phyloP scores from a whole-genome alignment of 2,888 invertebrate species.

The Polia nebulosa region DNA sequence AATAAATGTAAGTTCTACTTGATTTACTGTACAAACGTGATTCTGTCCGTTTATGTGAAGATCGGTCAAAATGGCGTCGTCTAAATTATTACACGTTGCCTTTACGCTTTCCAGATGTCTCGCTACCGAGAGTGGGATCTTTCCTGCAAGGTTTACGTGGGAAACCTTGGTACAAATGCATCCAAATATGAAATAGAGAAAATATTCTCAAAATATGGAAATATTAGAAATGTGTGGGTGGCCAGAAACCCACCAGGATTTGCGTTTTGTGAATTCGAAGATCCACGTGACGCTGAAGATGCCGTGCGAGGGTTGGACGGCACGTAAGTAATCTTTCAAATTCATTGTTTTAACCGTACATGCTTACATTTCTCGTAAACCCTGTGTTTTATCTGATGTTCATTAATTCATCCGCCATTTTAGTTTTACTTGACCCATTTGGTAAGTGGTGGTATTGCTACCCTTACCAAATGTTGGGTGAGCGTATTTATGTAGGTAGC shows the following conservation, averaged over 20 bases:
- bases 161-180: conserved; percentile 97
- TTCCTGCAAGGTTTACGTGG: conserved; percentile 98
- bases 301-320: conserved; percentile 96
- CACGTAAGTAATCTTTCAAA: conserved; percentile 82
- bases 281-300: conserved; percentile 97
- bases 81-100: conserved; percentile 59
- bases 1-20: conserved; percentile 44
- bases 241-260: conserved; percentile 98
- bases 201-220: conserved; percentile 96
- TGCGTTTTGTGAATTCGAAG: conserved; percentile 97
- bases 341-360: neutral
- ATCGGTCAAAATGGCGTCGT: conserved; percentile 73
- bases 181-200: conserved; percentile 97
- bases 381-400: neutral
- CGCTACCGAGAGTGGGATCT: conserved; percentile 95
- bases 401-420: conserved; percentile 59
- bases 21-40: neutral
- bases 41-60: neutral
- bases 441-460: conserved; percentile 4
- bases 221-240: conserved; percentile 97
- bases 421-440: conserved; percentile 58
- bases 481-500: neutral
- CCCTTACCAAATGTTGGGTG: conserved; percentile 43
- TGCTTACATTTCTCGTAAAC: neutral
- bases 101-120: conserved; percentile 91